Percentiles rank a stretch among this genome's conserved stretches.
Evolutionary conservation across 2,888 invertebrate genomes (phyloP).

Genomic region (Platerodrilus igneus): DNA sequence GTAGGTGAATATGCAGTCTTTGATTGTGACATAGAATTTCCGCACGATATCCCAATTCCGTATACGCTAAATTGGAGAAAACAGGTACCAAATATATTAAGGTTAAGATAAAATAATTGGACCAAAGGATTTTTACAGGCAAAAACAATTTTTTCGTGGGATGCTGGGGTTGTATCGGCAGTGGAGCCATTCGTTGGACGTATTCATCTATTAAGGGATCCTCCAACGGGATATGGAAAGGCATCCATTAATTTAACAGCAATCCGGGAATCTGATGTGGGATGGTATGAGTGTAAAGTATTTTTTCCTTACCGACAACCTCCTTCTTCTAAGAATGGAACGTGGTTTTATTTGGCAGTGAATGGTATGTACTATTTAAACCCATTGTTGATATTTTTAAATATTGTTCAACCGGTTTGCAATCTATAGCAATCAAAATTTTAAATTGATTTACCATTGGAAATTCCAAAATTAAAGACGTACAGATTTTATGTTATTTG

Average conservation of each 20-base stretch:
- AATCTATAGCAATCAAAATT: background rate
- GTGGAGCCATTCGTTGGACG: conserved; percentile 69
- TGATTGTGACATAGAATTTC: conserved; percentile 83
- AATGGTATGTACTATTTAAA: conserved; percentile 63
- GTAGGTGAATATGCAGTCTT: conserved; percentile 76
- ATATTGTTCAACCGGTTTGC: background rate
- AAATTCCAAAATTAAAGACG: too few species aligned
- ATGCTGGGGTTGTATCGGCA: conserved; percentile 65
- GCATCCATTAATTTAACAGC: conserved; percentile 81
- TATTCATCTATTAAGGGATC: conserved; percentile 58
- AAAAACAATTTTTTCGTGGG: conserved; percentile 76
- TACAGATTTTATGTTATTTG: too few species aligned
- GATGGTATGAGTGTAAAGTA: conserved; percentile 88
- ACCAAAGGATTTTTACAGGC: conserved; percentile 53
- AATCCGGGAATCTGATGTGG: conserved; percentile 83
- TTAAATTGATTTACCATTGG: background rate
- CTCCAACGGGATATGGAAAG: conserved; percentile 56
- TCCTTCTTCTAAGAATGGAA: conserved; percentile 81
- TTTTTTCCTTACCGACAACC: conserved; percentile 84
- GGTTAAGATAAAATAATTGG: conserved; percentile 32
- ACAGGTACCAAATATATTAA: too few species aligned
- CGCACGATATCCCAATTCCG: conserved; percentile 77
- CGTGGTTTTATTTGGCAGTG: conserved; percentile 83
- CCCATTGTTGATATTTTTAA: background rate
- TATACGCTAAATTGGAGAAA: conserved; percentile 88